Base-by-base conservation (phyloP, 2,113 vertebrate genomes). In the Patagioenas fasciata region DNA sequence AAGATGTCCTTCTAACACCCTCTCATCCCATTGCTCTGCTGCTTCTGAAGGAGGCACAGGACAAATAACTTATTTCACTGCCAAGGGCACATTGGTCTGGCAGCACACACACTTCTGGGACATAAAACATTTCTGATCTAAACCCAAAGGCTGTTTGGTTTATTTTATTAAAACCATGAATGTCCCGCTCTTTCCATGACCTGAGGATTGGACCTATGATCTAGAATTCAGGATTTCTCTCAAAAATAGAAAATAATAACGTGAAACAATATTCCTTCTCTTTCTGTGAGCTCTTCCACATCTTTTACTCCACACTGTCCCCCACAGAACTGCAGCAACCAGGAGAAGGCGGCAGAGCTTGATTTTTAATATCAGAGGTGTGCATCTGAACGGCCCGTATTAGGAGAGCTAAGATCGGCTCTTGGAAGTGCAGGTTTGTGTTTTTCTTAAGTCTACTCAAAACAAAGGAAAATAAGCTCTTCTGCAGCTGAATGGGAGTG, bases 391-490 rank as follows among this genome's bases (percentile, higher is more conserved):
- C 2, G 1, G 40, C 29, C 26, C 0, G 2, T 15, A 16, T 70
- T 58, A 47, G 42, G 51, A 91, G 34, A 77, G 19, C 25, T 25
- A 38, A 87, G 58, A 62, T 73, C 31, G 54, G 28, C 47, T 60
- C 56, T 78, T 78, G 48, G 34, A 92, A 87, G 48, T 12, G 32
- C 0, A 0, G 9, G 69, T 32, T 61, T 86, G 58, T 53, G 44
- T 81, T 89, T 90, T 91, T 82, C 62, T 65, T 66, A 94, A 77
- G 44, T 53, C 47, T 73, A 36, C 44, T 34, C 80, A 66, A 95
- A 96, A 95, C 85, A 96, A 97, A 95, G 67, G 91, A 86, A 89
- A 95, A 90, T 56, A 83, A 87, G 66, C 86, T 92, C 47, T 83
- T 89, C 72, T 50, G 56, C 58, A 62, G 78, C 89, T 96, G 92